Evolutionary conservation across 2,113 vertebrate species (phyloP).

Genomic region (Ascaphus truei): DNA sequence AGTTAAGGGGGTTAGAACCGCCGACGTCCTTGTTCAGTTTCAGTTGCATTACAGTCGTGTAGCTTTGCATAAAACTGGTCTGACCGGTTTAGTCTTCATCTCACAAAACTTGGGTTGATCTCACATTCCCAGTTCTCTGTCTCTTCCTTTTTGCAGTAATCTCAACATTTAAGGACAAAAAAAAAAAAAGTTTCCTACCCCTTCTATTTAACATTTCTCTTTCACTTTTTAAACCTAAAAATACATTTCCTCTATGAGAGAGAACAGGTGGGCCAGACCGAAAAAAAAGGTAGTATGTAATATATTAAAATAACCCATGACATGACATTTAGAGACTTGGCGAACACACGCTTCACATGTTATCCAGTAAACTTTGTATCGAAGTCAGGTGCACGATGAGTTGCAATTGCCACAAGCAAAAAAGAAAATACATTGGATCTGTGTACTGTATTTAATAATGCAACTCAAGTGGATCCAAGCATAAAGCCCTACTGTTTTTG

Average conservation of each 20-base stretch:
- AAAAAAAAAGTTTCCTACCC: not conserved
- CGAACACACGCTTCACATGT: not conserved
- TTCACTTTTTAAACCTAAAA: no score
- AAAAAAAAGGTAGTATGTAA: no score
- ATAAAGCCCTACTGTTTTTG: no score
- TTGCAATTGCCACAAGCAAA: not conserved
- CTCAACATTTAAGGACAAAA: no score
- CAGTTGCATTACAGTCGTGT: not conserved
- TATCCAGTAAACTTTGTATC: not conserved
- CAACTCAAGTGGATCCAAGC: not conserved
- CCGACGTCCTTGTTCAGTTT: not conserved
- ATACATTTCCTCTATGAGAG: no score
- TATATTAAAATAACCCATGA: no score
- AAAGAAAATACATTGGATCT: no score
- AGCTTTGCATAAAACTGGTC: conserved; percentile 13
- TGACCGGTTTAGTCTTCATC: not conserved
- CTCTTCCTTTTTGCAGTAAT: not conserved
- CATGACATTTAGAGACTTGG: not conserved
- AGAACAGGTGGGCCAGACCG: no score
- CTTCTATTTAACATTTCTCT: no score
- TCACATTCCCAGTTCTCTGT: not conserved
- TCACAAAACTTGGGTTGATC: not conserved
- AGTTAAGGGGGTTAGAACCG: no score
- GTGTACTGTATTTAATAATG: not conserved
- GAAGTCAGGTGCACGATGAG: not conserved